phyloP scores from a whole-genome alignment of 2,113 vertebrate genomes.

The Pandion haliaetus region DNA sequence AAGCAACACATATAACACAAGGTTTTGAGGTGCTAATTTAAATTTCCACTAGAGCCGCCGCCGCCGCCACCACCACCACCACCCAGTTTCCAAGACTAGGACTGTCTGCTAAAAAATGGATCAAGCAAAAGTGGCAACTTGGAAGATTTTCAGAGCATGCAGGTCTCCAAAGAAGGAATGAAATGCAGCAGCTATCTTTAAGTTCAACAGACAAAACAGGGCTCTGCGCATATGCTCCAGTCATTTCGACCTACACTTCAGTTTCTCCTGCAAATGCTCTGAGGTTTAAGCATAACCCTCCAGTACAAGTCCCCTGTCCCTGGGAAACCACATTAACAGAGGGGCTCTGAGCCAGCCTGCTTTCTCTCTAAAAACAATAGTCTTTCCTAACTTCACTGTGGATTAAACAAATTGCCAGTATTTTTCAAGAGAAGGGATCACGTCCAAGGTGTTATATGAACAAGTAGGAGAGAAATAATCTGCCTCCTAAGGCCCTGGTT shows the following conservation, averaged over 20 bases:
- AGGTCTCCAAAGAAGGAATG: background rate
- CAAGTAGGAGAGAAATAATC: background rate
- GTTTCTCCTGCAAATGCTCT: background rate
- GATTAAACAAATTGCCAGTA: background rate
- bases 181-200: background rate
- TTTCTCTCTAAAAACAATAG: background rate
- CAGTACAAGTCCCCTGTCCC: background rate
- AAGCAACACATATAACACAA: background rate
- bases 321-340: background rate
- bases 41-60: background rate
- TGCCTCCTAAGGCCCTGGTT: background rate
- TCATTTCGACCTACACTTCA: conserved; percentile 10
- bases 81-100: background rate
- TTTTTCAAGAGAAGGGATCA: background rate
- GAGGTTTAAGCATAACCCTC: background rate
- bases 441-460: background rate
- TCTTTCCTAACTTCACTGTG: background rate
- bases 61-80: background rate
- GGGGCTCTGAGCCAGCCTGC: background rate
- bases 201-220: conserved; percentile 12
- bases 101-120: background rate
- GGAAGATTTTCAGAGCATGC: background rate
- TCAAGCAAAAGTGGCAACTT: background rate
- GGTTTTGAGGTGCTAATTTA: background rate
- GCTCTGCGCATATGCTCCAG: background rate